These are phyloP conservation scores for Xylota sylvarum DNA, from an alignment of 2,888 invertebrate genomes.

Conservation along the genomic window DNA sequence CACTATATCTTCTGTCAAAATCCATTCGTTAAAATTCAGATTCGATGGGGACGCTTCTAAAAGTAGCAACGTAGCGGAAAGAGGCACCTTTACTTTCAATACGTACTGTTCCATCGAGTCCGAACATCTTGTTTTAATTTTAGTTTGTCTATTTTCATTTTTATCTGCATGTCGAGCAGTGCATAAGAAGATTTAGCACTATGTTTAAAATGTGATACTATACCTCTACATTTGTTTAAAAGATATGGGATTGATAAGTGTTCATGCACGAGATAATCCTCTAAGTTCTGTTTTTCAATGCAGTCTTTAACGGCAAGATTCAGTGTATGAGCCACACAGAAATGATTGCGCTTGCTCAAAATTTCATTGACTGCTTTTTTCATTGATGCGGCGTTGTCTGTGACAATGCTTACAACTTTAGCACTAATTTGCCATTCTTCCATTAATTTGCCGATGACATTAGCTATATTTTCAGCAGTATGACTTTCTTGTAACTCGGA, in stretches of 20 bases:
- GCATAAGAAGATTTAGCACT: too few relatives aligned
- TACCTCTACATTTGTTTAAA: too few relatives aligned
- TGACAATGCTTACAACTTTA: constrained; percentile 18
- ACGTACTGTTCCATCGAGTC: neutral
- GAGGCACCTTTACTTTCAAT: neutral
- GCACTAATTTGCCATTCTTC: constrained; percentile 22
- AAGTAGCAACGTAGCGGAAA: constrained; percentile 31
- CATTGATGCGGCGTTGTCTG: constrained; percentile 31
- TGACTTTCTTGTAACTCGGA: neutral
- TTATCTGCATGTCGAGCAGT: too few relatives aligned
- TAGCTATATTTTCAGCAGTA: too few relatives aligned
- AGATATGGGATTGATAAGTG: too few relatives aligned
- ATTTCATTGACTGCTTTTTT: constrained; percentile 32
- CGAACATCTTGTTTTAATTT: too few relatives aligned
- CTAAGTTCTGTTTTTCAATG: neutral
- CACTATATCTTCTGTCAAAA: too few relatives aligned
- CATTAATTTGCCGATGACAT: too few relatives aligned
- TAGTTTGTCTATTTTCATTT: neutral
- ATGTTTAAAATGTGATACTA: too few relatives aligned
- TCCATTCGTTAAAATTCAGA: too few relatives aligned
- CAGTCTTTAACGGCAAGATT: too few relatives aligned
- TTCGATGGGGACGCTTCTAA: neutral
- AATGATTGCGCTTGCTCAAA: constrained; percentile 21
- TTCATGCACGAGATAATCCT: too few relatives aligned
- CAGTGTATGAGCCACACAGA: constrained; percentile 1